Percentiles rank a stretch among this genome's conserved stretches.
phyloP scores from a whole-genome alignment of 2,113 vertebrate genomes.

The Sus scrofa region T2T-Sscrofa CM000826.6:141871001-141871500 shows the following conservation, averaged over 20 bases:
- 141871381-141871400: background rate
- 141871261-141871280: background rate
- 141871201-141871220: background rate
- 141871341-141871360: background rate
- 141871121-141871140: background rate
- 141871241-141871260: background rate
- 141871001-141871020: background rate
- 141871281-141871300: background rate
- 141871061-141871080: background rate
- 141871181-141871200: background rate
- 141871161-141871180: background rate
- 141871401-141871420: no score
- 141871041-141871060: no score
- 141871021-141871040: background rate
- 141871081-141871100: background rate
- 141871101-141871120: background rate
- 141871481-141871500: no score
- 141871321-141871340: background rate
- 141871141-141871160: background rate
- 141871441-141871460: no score
- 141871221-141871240: background rate
- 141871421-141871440: no score
- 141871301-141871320: background rate
- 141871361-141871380: background rate
- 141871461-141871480: no score